phyloP scores from a whole-genome alignment of 2,888 invertebrate genomes.

The Eumerus sabulonum region DNA sequence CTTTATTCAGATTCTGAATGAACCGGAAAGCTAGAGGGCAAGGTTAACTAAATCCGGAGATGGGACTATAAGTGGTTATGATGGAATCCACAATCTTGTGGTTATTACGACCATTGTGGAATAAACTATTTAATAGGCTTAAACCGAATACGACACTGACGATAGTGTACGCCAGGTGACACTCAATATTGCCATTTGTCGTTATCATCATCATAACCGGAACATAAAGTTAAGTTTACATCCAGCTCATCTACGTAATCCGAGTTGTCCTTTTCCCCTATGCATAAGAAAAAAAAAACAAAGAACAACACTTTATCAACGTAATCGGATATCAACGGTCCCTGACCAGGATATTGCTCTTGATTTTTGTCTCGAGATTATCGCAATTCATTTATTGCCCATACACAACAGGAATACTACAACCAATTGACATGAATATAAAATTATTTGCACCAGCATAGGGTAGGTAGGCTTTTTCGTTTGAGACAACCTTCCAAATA shows the following conservation, averaged over 20 bases:
- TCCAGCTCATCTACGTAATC: not conserved
- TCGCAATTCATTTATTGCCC: slow-evolving; percentile 67
- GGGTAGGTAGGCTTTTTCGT: slow-evolving; percentile 33
- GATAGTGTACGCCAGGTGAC: slow-evolving; percentile 51
- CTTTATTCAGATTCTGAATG: too few species aligned
- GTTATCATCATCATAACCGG: slow-evolving; percentile 33
- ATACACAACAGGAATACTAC: slow-evolving; percentile 57
- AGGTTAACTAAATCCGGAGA: slow-evolving; percentile 62
- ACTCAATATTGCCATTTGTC: slow-evolving; percentile 46
- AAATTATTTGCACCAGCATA: slow-evolving; percentile 66
- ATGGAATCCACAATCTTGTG: slow-evolving; percentile 42
- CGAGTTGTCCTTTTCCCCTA: too few species aligned
- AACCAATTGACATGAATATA: slow-evolving; percentile 70
- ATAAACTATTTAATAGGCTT: slow-evolving; percentile 76
- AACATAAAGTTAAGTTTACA: slow-evolving; percentile 40
- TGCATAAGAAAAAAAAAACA: slow-evolving; percentile 5
- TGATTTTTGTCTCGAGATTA: slow-evolving; percentile 65
- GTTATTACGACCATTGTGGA: slow-evolving; percentile 66
- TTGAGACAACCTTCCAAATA: slow-evolving; percentile 7
- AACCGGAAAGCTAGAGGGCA: slow-evolving; percentile 60
- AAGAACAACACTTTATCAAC: slow-evolving; percentile 61
- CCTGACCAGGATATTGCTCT: slow-evolving; percentile 64
- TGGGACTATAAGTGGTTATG: slow-evolving; percentile 15
- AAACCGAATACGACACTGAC: slow-evolving; percentile 77
- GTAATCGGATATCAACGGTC: slow-evolving; percentile 59